Evolutionary conservation across 2,113 vertebrate species (phyloP).

Genomic region (Oryzias curvinotus): DNA sequence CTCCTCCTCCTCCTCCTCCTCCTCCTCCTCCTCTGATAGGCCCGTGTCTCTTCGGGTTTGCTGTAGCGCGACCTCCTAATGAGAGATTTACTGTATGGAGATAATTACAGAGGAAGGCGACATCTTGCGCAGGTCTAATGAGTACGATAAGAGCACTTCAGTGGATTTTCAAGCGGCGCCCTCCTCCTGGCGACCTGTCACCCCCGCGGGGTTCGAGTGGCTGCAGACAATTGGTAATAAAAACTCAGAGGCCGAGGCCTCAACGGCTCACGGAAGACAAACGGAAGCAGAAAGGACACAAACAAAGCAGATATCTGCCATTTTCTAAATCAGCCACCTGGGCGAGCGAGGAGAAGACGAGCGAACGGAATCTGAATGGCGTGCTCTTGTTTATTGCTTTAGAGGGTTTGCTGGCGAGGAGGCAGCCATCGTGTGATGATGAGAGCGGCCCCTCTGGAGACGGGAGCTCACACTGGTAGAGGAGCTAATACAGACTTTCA

Average conservation of each 20-base stretch:
- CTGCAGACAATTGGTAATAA: conserved; percentile 49
- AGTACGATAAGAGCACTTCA: conserved; percentile 70
- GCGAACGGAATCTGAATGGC: conserved; percentile 44
- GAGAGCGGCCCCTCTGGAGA: conserved; percentile 67
- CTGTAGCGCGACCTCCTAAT: conserved; percentile 59
- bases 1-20: neutral
- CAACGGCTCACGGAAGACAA: conserved; percentile 12
- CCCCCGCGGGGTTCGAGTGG: conserved; percentile 37
- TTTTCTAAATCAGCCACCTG: conserved; percentile 61
- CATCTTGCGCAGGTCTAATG: conserved; percentile 59
- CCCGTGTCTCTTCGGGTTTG: conserved; percentile 35
- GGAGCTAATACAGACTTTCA: conserved; percentile 64
- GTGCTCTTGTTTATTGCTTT: conserved; percentile 65
- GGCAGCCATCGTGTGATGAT: conserved; percentile 63
- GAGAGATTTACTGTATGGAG: conserved; percentile 68
- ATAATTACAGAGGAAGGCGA: conserved; percentile 63
- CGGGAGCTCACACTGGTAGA: conserved; percentile 53
- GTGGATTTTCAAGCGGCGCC: conserved; percentile 33
- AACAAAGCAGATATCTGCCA: conserved; percentile 33
- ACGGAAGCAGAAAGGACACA: conserved; percentile 4
- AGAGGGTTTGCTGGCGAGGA: conserved; percentile 56
- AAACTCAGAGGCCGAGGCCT: conserved; percentile 34
- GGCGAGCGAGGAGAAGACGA: conserved; percentile 48
- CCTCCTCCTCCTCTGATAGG: conserved; percentile 18
- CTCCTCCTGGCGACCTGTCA: conserved; percentile 34